Evolutionary conservation across 2,888 invertebrate species (phyloP).

Genomic region (Drosophila ustulata): DNA sequence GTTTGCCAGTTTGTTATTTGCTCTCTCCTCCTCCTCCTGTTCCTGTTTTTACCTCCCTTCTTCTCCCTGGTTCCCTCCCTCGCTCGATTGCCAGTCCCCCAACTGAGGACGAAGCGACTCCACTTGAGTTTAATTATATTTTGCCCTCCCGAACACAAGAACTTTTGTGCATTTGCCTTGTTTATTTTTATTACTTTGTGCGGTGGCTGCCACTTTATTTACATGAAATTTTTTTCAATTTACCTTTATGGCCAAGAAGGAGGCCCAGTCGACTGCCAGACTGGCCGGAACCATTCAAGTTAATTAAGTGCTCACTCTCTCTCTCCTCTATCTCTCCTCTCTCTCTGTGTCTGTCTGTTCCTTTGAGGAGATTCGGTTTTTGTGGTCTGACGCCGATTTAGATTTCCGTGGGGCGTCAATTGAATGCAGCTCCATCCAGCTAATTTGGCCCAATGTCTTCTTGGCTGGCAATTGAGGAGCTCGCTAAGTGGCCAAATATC

Average conservation of each 20-base stretch:
- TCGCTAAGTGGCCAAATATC: conserved; percentile 64
- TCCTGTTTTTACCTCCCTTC: no score
- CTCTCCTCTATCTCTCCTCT: neutral
- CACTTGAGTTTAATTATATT: conserved; percentile 78
- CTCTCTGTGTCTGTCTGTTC: conserved; percentile 8
- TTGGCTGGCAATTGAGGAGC: conserved; percentile 35
- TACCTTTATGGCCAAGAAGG: conserved; percentile 67
- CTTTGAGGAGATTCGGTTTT: conserved; percentile 21
- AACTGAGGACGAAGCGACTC: neutral
- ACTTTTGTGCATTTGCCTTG: conserved; percentile 76
- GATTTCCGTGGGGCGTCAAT: conserved; percentile 64
- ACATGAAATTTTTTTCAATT: conserved; percentile 75
- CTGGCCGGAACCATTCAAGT: conserved; percentile 38
- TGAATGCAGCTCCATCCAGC: conserved; percentile 49
- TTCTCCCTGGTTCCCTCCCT: neutral
- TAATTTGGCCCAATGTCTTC: conserved; percentile 54
- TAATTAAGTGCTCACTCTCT: conserved; percentile 51
- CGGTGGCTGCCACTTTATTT: conserved; percentile 66
- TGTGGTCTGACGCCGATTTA: conserved; percentile 40
- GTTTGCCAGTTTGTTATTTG: conserved; percentile 4
- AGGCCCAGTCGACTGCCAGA: neutral
- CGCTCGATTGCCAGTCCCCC: neutral
- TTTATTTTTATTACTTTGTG: conserved; percentile 75
- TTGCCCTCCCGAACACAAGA: conserved; percentile 29
- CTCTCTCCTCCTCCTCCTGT: neutral